Evolutionary conservation across 2,888 invertebrate genomes (phyloP), one percentile per base, ranked within the genome.

Genomic region (Lissocephala sabroskyi): DNA sequence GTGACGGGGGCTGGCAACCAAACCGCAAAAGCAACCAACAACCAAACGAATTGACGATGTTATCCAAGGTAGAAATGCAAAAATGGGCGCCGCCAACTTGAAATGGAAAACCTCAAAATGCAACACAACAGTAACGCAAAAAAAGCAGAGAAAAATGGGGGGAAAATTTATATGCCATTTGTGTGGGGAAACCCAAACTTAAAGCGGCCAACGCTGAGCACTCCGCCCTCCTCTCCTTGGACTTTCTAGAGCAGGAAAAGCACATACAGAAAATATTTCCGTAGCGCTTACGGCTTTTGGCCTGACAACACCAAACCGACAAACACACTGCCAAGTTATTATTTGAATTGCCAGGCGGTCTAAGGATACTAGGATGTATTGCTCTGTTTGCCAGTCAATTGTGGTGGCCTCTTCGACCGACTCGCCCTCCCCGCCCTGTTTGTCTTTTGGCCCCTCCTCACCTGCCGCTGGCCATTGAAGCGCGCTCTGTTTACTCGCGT

Each of bases 261-360:
- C 9, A 42, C n/a, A 19, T 19, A 23, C 6, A 18, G 33, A 33
- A 44, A 59, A 62, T 65, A 75, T 67, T 75, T 75, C 73, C 73
- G 57, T 57, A 62, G 58, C 53, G 63, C 70, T 68, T 57, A 57
- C 59, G 71, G 65, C 62, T 51, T 49, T 45, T 56, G 59, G 56
- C 61, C 61, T 55, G 74, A 71, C 71, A 73, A n/a, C 68, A 60
- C 51, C 65, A 65, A 68, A 76, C n/a, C n/a, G n/a, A n/a, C n/a
- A n/a, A n/a, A n/a, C n/a, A n/a, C n/a, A n/a, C n/a, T n/a, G n/a
- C n/a, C 65, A 71, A 73, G 70, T 71, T 76, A 73, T 73, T 76
- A 73, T 73, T 73, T 76, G 53, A 57, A 56, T 56, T 55, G 65
- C 49, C 53, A 47, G 48, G 43, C 32, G 10, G 26, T 42, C n/a